Evolutionary conservation across 2,797 vertebrate genomes (phyloP).

Genomic region (Pseudocheirus occidentalis): DNA sequence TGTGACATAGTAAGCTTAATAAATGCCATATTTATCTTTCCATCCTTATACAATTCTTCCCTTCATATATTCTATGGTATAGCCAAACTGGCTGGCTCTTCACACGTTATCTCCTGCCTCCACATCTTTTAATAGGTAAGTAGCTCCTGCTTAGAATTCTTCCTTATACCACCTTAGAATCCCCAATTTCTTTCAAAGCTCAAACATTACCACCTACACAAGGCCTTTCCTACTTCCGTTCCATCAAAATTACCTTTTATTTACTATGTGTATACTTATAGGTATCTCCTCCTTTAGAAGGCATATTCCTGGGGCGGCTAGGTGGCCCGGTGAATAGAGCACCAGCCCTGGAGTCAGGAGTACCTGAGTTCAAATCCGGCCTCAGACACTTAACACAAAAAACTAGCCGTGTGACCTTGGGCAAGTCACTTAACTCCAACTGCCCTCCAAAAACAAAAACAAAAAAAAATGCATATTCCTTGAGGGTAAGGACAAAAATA

Average conservation of each 20-base stretch:
- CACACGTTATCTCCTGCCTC: background rate
- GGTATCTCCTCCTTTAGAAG: background rate
- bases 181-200: background rate
- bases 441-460: too few relatives aligned
- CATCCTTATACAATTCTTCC: background rate
- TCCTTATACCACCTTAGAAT: background rate
- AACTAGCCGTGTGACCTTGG: too few relatives aligned
- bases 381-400: too few relatives aligned
- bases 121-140: background rate
- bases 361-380: too few relatives aligned
- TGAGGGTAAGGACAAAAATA: background rate
- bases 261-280: background rate
- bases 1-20: background rate
- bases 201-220: background rate
- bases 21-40: background rate
- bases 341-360: too few relatives aligned
- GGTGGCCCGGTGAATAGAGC: too few relatives aligned
- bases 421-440: too few relatives aligned
- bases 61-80: background rate
- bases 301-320: background rate
- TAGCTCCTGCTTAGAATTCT: background rate
- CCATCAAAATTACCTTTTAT: background rate
- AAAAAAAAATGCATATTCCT: background rate
- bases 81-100: background rate
- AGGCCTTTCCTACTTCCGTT: background rate